These are phyloP conservation scores for Apotomis betuletana DNA, from an alignment of 2,888 invertebrate genomes.

Conservation along the genomic window DNA sequence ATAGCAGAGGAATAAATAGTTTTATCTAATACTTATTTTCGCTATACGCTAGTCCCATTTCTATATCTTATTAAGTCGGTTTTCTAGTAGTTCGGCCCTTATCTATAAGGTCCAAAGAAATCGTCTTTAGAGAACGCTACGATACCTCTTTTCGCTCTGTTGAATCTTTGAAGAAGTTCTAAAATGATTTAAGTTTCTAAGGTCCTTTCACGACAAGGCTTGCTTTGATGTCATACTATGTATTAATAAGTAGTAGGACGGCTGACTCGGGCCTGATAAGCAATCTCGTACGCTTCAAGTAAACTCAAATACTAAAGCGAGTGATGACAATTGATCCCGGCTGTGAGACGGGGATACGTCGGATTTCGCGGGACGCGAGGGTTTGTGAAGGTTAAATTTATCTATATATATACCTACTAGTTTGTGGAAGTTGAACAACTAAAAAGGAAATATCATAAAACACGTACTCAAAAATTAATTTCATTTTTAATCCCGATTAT, in stretches of 20 bases:
- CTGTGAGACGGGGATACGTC: not conserved
- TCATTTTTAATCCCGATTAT: too few relatives aligned
- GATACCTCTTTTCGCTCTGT: constrained; percentile 32
- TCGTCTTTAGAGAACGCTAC: not conserved
- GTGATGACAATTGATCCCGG: constrained; percentile 1
- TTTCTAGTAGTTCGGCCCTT: too few relatives aligned
- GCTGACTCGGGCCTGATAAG: constrained; percentile 17
- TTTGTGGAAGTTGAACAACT: too few relatives aligned
- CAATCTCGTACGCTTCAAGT: constrained; percentile 17
- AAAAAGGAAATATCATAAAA: too few relatives aligned
- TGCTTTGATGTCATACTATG: constrained; percentile 31
- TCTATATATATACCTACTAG: not conserved
- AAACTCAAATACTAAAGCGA: constrained; percentile 14
- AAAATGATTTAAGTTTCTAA: constrained; percentile 37
- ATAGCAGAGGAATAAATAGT: too few relatives aligned
- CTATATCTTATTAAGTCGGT: too few relatives aligned
- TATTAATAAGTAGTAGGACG: constrained; percentile 14
- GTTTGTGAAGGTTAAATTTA: not conserved
- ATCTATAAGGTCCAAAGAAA: constrained; percentile 7
- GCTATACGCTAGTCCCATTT: too few relatives aligned
- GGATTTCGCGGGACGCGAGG: not conserved
- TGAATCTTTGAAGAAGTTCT: constrained; percentile 35
- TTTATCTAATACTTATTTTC: too few relatives aligned
- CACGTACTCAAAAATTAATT: too few relatives aligned
- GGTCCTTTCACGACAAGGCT: constrained; percentile 13